Conservation (phyloP, 2,113 vertebrate species). For the Embiotoca jacksoni region DNA sequence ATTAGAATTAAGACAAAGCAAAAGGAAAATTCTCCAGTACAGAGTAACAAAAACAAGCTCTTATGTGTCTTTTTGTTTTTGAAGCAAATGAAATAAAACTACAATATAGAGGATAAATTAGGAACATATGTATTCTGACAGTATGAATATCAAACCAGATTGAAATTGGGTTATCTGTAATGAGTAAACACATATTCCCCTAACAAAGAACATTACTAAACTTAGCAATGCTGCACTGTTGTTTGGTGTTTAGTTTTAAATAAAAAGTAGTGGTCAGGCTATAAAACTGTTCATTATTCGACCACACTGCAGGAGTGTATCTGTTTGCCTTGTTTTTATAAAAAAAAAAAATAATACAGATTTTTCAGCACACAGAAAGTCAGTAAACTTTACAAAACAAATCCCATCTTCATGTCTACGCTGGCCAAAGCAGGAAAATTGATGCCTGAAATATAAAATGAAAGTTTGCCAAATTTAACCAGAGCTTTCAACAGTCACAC, state of each 20-base stretch:
- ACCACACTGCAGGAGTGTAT: conserved; percentile 1
- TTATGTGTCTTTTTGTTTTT: conserved; percentile 47
- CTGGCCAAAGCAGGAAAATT: neutral
- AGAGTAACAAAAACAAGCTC: conserved; percentile 39
- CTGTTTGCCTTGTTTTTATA: neutral
- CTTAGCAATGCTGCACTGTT: conserved; percentile 25
- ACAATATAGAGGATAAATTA: conserved; percentile 59
- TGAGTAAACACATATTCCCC: conserved; percentile 60
- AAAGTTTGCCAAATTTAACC: neutral
- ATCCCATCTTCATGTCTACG: neutral
- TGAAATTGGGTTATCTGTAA: conserved; percentile 72
- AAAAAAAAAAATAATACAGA: neutral
- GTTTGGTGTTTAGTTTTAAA: conserved; percentile 38
- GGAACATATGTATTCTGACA: conserved; percentile 58
- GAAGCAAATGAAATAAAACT: conserved; percentile 56
- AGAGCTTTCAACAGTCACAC: neutral
- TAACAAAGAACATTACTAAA: conserved; percentile 40
- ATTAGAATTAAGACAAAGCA: conserved; percentile 57
- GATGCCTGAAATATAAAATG: neutral
- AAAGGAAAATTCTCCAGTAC: conserved; percentile 35
- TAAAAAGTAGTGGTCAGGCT: conserved; percentile 28
- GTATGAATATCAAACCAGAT: conserved; percentile 65
- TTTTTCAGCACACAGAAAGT: neutral
- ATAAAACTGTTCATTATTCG: conserved; percentile 37
- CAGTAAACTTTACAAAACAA: too few relatives aligned